These are phyloP conservation scores for Motacilla tschutschensis DNA, from an alignment of 2,113 vertebrate species.

Conservation along the genomic window DNA sequence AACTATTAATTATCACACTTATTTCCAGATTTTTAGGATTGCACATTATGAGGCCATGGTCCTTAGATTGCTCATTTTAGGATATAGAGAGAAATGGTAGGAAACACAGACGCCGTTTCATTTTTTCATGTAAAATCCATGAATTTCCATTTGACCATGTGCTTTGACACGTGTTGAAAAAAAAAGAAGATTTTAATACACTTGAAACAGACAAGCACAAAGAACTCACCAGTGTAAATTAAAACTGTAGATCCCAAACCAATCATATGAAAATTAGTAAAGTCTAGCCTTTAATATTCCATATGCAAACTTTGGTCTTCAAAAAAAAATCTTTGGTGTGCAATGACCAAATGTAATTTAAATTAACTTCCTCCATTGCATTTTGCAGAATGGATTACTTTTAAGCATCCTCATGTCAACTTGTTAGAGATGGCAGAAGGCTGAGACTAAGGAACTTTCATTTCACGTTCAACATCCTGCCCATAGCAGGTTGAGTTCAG, in stretches of 20 bases:
- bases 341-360: not conserved
- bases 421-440: not conserved
- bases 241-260: not conserved
- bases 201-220: not conserved
- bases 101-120: not conserved
- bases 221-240: not conserved
- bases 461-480: not conserved
- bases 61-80: not conserved
- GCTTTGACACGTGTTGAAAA: not conserved
- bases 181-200: not conserved
- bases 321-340: not conserved
- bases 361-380: not conserved
- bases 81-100: not conserved
- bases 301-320: not conserved
- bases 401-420: not conserved
- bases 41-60: not conserved
- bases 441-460: not conserved
- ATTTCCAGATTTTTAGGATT: not conserved
- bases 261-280: not conserved
- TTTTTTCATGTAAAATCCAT: not conserved
- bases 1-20: not conserved
- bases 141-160: not conserved
- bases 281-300: not conserved
- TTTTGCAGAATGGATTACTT: not conserved
- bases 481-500: not conserved